Evolutionary conservation across 2,888 invertebrate genomes (phyloP).

Genomic region (Cheilosia grossa): DNA sequence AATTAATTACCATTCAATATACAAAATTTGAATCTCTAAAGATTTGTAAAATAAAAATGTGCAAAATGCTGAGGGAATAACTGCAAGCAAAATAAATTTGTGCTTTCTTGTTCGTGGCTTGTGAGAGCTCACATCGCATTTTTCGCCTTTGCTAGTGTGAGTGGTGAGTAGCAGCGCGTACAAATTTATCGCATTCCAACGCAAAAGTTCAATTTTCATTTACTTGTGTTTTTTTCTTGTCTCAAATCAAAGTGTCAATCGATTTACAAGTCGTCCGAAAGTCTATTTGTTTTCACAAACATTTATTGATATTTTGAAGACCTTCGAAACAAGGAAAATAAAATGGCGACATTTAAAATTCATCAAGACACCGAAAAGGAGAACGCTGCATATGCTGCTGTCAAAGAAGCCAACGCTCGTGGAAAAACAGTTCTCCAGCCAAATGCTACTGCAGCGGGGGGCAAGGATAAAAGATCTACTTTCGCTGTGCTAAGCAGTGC

Average conservation of each 20-base stretch:
- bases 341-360: conserved; percentile 90
- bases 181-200: conserved; percentile 51
- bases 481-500: conserved; percentile 75
- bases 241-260: conserved; percentile 23
- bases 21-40: not conserved
- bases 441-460: conserved; percentile 46
- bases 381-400: conserved; percentile 79
- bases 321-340: conserved; percentile 53
- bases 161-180: conserved; percentile 55
- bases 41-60: conserved; percentile 24
- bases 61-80: conserved; percentile 58
- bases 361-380: conserved; percentile 91
- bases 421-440: conserved; percentile 67
- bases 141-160: conserved; percentile 29
- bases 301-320: conserved; percentile 16
- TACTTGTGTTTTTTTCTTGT: conserved; percentile 45
- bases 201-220: conserved; percentile 33
- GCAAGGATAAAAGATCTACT: conserved; percentile 73
- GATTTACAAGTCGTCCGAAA: not conserved
- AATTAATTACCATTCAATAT: not conserved
- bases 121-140: conserved; percentile 48
- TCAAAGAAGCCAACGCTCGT: conserved; percentile 63
- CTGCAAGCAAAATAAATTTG: conserved; percentile 1
- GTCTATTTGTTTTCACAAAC: conserved; percentile 12
- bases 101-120: conserved; percentile 38